Evolutionary conservation across 2,797 vertebrate species (phyloP), one percentile per base, ranked within the genome.

Genomic region (Salarias fasciatus): DNA sequence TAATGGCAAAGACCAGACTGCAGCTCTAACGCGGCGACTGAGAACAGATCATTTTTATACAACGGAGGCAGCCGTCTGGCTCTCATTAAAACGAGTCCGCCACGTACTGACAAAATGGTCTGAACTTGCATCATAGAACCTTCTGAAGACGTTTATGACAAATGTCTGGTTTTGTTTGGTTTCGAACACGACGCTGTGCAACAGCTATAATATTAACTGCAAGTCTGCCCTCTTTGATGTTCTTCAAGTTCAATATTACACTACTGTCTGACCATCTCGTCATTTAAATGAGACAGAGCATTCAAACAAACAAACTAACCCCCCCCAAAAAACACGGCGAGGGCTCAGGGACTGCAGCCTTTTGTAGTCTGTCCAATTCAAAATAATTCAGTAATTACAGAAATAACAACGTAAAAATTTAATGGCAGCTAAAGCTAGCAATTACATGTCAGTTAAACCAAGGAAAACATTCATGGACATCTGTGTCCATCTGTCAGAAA

Each of bases 61-160:
- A 44, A 18, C 44, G 14, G 14, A 18, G 42, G 14, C 42, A n/a
- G n/a, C 3, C 15, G 42, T 44, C 42, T 44, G 42, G 42, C 42
- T 44, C 42, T 44, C 42, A 44, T 44, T 44, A 44, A 44, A 44
- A 18, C 15, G 8, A 18, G 42, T 44, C 42, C 42, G 10, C 14
- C 42, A 44, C 18, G 42, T 15, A 44, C 42, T 44, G 42, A 44
- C 42, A 44, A 44, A 44, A 44, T 13, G 13, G 42, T 44, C 42
- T 44, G 42, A 44, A 44, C 42, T 44, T 15, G 42, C 15, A 24
- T 24, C 18, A 24, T 24, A 3, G 8, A 9, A 15, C 18, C 18
- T 24, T 24, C 18, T 44, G 42, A 44, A 44, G 14, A 10, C 44
- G 14, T 44, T 44, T 44, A 44, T 44, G 42, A 44, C 42, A 44